These are phyloP conservation scores for Drosophila monieri DNA, from an alignment of 2,888 invertebrate genomes.

Conservation along the genomic window DNA sequence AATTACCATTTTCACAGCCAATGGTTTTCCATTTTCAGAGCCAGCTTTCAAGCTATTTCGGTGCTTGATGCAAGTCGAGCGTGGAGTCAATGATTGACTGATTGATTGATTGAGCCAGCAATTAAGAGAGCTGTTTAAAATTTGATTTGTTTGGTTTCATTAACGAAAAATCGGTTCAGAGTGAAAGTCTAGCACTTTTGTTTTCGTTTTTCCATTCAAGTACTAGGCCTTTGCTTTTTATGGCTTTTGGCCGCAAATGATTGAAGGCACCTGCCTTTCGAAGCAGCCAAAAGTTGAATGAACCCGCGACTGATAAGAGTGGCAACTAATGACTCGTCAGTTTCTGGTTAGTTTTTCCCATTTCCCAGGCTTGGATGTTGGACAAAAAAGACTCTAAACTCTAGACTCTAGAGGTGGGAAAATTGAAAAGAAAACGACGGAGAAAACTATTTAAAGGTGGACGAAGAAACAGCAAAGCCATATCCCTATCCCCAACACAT, in stretches of 20 bases:
- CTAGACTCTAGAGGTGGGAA: constrained; percentile 2
- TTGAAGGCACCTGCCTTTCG: constrained; percentile 26
- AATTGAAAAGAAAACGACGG: constrained; percentile 23
- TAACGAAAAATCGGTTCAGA: constrained; percentile 43
- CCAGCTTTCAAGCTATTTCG: constrained; percentile 17
- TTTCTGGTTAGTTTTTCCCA: constrained; percentile 6
- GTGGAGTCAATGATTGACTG: no score
- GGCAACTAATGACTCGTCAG: constrained; percentile 15
- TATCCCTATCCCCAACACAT: constrained; percentile 27
- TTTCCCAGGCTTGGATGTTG: constrained; percentile 1
- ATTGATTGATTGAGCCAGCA: constrained; percentile 37
- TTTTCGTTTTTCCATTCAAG: background rate
- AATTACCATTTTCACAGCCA: constrained; percentile 48
- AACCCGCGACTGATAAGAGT: constrained; percentile 24
- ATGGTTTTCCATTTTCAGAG: constrained; percentile 43
- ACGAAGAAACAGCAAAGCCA: constrained; percentile 7
- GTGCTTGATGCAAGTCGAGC: constrained; percentile 34
- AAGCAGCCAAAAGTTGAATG: constrained; percentile 22
- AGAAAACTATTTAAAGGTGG: constrained; percentile 38
- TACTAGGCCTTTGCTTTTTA: background rate
- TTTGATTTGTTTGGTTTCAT: constrained; percentile 42
- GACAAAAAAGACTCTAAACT: no score
- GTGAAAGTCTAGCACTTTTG: constrained; percentile 66
- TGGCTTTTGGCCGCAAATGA: constrained; percentile 4
- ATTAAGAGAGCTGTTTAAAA: constrained; percentile 28